These are phyloP conservation scores for Lithophane semibrunnea DNA, from an alignment of 2,888 invertebrate species.

Conservation along the genomic window DNA sequence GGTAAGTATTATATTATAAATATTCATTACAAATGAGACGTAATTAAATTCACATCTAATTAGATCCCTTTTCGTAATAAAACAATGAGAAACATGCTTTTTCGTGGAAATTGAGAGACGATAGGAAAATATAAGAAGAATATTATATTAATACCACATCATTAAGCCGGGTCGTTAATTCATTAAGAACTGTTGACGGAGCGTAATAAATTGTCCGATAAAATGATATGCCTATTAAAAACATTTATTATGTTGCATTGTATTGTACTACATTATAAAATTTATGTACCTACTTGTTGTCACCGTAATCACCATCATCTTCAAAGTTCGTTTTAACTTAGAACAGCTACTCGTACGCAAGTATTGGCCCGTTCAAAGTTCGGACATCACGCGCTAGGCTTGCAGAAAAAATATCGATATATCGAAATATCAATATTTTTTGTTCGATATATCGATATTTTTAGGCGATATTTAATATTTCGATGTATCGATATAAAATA, in stretches of 20 bases:
- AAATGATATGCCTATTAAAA: constrained; percentile 7
- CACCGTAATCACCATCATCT: not conserved
- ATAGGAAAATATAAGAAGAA: not conserved
- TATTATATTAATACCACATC: not conserved
- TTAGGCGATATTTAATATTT: no score
- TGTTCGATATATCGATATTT: no score
- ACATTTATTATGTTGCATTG: not conserved
- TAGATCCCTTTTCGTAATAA: constrained; percentile 28
- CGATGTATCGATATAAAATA: no score
- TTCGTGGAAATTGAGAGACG: not conserved
- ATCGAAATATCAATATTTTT: no score
- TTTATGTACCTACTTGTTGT: not conserved
- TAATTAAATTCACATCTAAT: constrained; percentile 24
- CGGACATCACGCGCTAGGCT: no score
- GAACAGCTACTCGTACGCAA: not conserved
- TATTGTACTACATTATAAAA: not conserved
- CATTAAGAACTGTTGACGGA: constrained; percentile 10
- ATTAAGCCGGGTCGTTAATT: constrained; percentile 5
- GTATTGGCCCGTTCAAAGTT: not conserved
- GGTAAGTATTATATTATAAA: not conserved
- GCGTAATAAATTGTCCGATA: constrained; percentile 2
- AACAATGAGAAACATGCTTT: constrained; percentile 1
- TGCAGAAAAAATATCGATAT: no score
- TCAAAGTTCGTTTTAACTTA: not conserved
- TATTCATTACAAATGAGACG: constrained; percentile 6